Percentiles rank a stretch among this genome's conserved stretches.
phyloP scores from a whole-genome alignment of 1,140 invertebrate species.

The Pygmarrhopalites habei region DNA sequence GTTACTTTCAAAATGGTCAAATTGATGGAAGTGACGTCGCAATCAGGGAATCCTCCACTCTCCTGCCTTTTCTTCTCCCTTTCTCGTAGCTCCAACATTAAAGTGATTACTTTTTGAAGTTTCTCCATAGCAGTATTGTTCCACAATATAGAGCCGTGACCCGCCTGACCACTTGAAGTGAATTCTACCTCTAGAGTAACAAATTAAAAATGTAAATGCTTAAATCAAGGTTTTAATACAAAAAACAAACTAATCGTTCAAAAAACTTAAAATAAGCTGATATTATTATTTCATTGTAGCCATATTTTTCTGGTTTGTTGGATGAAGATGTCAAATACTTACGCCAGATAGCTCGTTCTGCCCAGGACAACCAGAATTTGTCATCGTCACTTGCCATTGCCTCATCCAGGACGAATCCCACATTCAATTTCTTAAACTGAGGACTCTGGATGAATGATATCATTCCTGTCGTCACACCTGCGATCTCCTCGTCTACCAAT shows the following conservation, averaged over 20 bases:
- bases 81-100: conserved; percentile 64
- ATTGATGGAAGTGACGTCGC: conserved; percentile 83
- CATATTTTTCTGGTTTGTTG: no score
- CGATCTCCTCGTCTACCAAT: conserved; percentile 92
- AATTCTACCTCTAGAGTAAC: conserved; percentile 31
- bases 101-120: conserved; percentile 64
- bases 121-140: no score
- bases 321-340: no score
- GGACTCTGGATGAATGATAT: conserved; percentile 64
- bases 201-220: no score
- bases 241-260: no score
- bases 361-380: conserved; percentile 64
- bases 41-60: conserved; percentile 58
- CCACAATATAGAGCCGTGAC: conserved; percentile 78
- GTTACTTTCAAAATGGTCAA: conserved; percentile 67
- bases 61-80: conserved; percentile 59
- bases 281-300: no score
- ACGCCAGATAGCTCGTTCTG: conserved; percentile 65
- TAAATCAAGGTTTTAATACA: no score
- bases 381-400: conserved; percentile 61
- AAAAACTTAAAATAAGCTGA: no score
- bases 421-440: conserved; percentile 71
- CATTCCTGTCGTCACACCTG: conserved; percentile 79
- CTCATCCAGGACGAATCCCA: conserved; percentile 89
- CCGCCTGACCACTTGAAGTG: conserved; percentile 58